Base-by-base conservation (phyloP, 30 jellyfish, hydroid and myxozoan species). In the Aurelia aurita complex sp. Pacific region DNA sequence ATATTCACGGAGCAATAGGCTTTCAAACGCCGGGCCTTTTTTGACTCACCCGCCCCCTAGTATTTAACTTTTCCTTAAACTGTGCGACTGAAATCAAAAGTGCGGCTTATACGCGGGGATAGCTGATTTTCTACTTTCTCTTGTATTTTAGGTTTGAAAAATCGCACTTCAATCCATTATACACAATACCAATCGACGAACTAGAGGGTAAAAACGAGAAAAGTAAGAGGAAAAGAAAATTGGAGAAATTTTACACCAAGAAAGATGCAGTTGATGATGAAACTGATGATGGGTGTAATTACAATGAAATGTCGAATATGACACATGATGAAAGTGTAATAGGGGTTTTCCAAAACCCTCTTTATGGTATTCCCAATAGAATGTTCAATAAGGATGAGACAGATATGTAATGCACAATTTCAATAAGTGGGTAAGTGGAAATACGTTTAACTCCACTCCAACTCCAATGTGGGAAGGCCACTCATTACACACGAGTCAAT, bases 181-280 rank as follows among this genome's bases (percentile, higher is more conserved):
- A 67, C 63, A 17, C 43, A 52, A 23, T 54, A 13, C 90, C 82
- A 15, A 16, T 64, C n/a, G 76, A 81, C 12, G 61, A 29, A 13
- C 43, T 33, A 16, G 72, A 51, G 11, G 50, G 60, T 2, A 35
- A 8, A 11, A 18, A 68, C 23, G 17, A 57, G 60, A 55, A 35
- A 54, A 67, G 59, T 74, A 81, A 81, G 66, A 67, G 38, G 55
- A 68, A 67, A 59, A 51, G 52, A 40, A 82, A 70, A 70, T 71
- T 69, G 59, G 85, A 69, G 54, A 82, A 71, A 64, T 82, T 69
- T 57, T 69, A 82, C 71, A 5, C 57, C 15, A 71, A 71, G 76
- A 70, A 72, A 33, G 75, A 50, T 40, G 85, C 74, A 5, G 11
- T 50, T 32, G 11, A 40, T 18, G 40, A 5, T 17, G 59, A 14